Percentiles rank a stretch among this genome's conserved stretches.
phyloP scores from a whole-genome alignment of 2,797 vertebrate genomes.

The Pangasius krempfi region DNA sequence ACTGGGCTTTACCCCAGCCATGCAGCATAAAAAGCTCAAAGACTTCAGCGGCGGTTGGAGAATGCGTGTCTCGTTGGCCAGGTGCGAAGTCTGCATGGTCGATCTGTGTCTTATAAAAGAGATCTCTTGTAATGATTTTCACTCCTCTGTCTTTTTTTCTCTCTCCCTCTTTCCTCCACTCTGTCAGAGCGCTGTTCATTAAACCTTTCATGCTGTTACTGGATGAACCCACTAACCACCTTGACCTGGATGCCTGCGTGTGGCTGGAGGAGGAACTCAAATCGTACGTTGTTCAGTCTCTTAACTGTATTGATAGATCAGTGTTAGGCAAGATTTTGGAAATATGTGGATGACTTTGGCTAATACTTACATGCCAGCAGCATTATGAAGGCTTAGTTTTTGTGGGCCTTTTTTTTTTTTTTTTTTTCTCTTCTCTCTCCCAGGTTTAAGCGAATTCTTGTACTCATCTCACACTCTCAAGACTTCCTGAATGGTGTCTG shows the following conservation, averaged over 20 bases:
- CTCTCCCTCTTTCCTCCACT: not conserved
- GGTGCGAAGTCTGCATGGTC: constrained; percentile 71
- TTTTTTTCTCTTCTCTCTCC: not conserved
- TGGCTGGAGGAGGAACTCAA: constrained; percentile 97
- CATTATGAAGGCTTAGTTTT: not conserved
- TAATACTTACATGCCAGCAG: not conserved
- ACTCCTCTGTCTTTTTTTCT: not conserved
- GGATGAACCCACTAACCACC: constrained; percentile 96
- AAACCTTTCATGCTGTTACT: constrained; percentile 97
- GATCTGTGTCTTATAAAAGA: too few species aligned
- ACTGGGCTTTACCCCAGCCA: constrained; percentile 87
- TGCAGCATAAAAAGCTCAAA: constrained; percentile 94
- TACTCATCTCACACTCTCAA: constrained; percentile 97
- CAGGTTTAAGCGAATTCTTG: constrained; percentile 96
- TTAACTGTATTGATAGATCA: constrained; percentile 69
- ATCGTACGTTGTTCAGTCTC: constrained; percentile 78
- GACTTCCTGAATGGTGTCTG: constrained; percentile 98
- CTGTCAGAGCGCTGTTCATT: constrained; percentile 90
- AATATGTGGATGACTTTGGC: not conserved
- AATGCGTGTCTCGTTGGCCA: constrained; percentile 95
- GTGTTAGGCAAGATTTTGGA: not conserved
- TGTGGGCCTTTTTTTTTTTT: not conserved
- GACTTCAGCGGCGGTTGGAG: constrained; percentile 99
- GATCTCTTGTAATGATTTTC: not conserved
- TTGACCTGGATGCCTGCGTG: constrained; percentile 98